Percentiles rank a stretch among this genome's conserved stretches.
These are phyloP conservation scores for Muscina levida DNA, from an alignment of 2,888 invertebrate genomes.

Conservation along the genomic window DNA sequence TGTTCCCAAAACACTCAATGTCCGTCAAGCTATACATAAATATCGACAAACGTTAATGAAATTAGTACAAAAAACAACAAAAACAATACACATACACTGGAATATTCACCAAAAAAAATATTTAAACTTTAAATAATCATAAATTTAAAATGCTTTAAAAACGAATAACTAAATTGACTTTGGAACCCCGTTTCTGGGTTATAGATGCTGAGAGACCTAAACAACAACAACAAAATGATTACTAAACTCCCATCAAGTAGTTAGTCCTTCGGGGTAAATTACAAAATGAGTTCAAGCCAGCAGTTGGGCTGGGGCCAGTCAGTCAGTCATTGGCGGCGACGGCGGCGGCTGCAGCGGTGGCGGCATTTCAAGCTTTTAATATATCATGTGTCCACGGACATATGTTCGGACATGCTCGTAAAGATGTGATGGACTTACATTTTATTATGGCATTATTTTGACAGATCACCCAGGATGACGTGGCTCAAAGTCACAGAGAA, in stretches of 20 bases:
- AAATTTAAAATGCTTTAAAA: conserved; percentile 49
- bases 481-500: conserved; percentile 46
- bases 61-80: conserved; percentile 63
- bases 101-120: conserved; percentile 35
- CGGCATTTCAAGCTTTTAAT: conserved; percentile 56
- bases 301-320: conserved; percentile 18
- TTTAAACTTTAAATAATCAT: conserved; percentile 60
- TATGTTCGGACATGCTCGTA: conserved; percentile 18
- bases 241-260: conserved; percentile 41
- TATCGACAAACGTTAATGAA: conserved; percentile 59
- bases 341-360: conserved; percentile 25
- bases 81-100: conserved; percentile 54
- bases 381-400: conserved; percentile 41
- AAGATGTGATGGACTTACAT: conserved; percentile 64
- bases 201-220: too few species aligned
- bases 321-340: too few species aligned
- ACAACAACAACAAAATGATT: conserved; percentile 42
- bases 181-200: conserved; percentile 32
- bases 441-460: conserved; percentile 67
- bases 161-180: conserved; percentile 34
- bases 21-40: too few species aligned
- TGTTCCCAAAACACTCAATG: too few species aligned
- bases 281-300: conserved; percentile 7
- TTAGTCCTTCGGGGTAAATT: conserved; percentile 45
- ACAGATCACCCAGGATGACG: conserved; percentile 71